Conservation (phyloP, 2,888 invertebrate genomes). For the Endotricha flammealis region DNA sequence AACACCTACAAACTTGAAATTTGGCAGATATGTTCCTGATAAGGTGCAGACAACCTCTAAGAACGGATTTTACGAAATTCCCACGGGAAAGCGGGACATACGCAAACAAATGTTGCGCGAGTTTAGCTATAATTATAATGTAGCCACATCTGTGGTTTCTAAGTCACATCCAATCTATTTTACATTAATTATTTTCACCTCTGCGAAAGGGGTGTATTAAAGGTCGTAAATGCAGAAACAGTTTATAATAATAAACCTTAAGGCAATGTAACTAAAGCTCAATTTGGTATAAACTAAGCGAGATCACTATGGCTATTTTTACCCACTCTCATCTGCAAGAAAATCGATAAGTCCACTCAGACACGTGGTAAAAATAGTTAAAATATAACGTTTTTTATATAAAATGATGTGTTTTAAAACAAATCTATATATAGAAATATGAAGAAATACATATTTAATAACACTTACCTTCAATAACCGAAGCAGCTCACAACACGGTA, state of each 20-base stretch:
- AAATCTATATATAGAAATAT: no score
- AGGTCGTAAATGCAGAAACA: constrained; percentile 22
- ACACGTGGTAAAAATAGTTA: constrained; percentile 33
- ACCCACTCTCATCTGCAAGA: constrained; percentile 37
- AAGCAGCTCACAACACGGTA: constrained; percentile 39
- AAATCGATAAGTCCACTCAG: constrained; percentile 41
- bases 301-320: constrained; percentile 41
- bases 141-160: no score
- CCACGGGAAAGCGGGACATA: no score
- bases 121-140: no score
- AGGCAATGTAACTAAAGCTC: constrained; percentile 21
- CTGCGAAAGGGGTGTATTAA: constrained; percentile 12
- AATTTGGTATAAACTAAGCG: constrained; percentile 17
- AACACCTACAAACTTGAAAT: no score
- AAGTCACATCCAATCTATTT: constrained; percentile 31
- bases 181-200: constrained; percentile 40
- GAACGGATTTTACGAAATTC: no score
- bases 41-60: no score
- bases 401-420: no score
- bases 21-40: no score
- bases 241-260: constrained; percentile 26
- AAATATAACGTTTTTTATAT: no score
- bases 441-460: no score
- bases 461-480: constrained; percentile 49
- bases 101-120: no score